Conservation (phyloP, 2,113 vertebrate species). For the Laterallus jamaicensis region DNA sequence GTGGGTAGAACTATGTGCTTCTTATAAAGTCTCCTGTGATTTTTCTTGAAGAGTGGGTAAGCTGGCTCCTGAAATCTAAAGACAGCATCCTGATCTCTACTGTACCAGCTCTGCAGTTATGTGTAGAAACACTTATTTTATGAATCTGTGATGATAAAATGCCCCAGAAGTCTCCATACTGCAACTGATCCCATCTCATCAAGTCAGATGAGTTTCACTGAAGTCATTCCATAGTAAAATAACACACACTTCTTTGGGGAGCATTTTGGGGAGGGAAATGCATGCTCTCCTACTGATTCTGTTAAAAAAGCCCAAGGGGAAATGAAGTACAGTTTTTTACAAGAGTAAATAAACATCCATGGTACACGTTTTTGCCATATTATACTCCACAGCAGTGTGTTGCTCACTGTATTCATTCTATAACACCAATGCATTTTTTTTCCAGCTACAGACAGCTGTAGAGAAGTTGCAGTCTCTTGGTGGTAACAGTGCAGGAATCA, state of each 20-base stretch:
- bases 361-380: background rate
- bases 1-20: background rate
- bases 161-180: background rate
- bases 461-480: conserved; percentile 45
- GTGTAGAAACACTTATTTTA: background rate
- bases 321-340: background rate
- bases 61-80: background rate
- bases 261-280: background rate
- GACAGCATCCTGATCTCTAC: background rate
- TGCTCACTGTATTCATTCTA: background rate
- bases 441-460: conserved; percentile 76
- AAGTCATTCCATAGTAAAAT: background rate
- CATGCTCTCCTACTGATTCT: background rate
- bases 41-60: background rate
- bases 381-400: background rate
- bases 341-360: background rate
- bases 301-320: background rate
- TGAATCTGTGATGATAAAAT: background rate
- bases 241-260: background rate
- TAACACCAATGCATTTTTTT: background rate
- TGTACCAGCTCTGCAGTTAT: background rate
- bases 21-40: background rate
- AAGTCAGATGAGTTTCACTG: background rate
- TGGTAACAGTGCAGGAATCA: conserved; percentile 42
- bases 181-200: background rate